These are phyloP conservation scores for Orthosia gothica DNA, from an alignment of 2,888 invertebrate genomes.

Conservation along the genomic window DNA sequence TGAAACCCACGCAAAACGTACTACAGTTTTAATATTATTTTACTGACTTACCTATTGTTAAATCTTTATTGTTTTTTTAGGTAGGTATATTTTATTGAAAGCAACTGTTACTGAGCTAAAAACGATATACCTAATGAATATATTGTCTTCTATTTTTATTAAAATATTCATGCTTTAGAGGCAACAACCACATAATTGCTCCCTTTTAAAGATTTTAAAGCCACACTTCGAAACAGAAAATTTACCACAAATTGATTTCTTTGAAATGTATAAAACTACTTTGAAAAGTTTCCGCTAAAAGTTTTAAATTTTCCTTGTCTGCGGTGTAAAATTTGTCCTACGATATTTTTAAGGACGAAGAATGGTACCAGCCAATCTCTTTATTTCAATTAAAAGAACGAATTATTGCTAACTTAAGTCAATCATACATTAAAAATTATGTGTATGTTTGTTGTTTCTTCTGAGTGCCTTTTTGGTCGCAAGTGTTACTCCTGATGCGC, in stretches of 20 bases:
- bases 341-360: constrained; percentile 17
- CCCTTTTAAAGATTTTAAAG: constrained; percentile 9
- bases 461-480: too few species aligned
- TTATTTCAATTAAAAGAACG: constrained; percentile 8
- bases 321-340: constrained; percentile 38
- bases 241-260: constrained; percentile 53
- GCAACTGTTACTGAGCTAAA: neutral
- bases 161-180: neutral
- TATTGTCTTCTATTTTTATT: constrained; percentile 3
- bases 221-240: constrained; percentile 13
- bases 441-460: neutral
- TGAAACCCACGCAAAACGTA: constrained; percentile 16
- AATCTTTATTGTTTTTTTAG: neutral
- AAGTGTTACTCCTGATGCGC: too few species aligned
- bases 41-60: neutral
- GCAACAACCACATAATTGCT: constrained; percentile 15
- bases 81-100: too few species aligned
- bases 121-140: neutral
- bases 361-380: constrained; percentile 5
- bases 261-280: constrained; percentile 45
- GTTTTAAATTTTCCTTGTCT: constrained; percentile 45
- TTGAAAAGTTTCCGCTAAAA: constrained; percentile 38
- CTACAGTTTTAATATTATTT: neutral
- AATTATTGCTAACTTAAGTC: constrained; percentile 2
- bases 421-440: constrained; percentile 4